Conservation (phyloP, 2,888 invertebrate genomes). For the Drosophila merina region DNA sequence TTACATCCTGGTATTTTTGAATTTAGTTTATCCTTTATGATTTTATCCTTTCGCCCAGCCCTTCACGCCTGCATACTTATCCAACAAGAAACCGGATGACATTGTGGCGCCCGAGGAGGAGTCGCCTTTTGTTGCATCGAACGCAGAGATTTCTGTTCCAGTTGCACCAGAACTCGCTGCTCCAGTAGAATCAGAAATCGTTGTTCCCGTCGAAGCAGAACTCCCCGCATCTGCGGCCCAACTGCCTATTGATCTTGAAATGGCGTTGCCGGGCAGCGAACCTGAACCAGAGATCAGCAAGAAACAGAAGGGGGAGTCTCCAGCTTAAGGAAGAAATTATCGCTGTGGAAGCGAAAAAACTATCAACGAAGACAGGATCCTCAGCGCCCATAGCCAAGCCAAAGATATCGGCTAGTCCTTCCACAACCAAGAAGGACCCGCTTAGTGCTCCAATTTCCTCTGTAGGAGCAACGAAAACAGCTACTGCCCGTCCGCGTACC, state of each 20-base stretch:
- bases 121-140: slow-evolving; percentile 17
- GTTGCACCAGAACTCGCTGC: no score
- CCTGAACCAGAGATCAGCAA: neutral
- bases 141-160: no score
- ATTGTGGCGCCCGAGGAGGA: slow-evolving; percentile 17
- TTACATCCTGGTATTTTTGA: no score
- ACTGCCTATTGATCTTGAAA: neutral
- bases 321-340: slow-evolving; percentile 44
- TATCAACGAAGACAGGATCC: slow-evolving; percentile 28
- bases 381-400: slow-evolving; percentile 34
- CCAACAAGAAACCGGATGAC: slow-evolving; percentile 11
- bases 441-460: slow-evolving; percentile 10
- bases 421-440: slow-evolving; percentile 14
- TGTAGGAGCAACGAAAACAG: slow-evolving; percentile 31
- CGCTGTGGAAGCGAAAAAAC: slow-evolving; percentile 57
- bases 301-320: slow-evolving; percentile 21
- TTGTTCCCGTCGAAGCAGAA: neutral
- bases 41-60: slow-evolving; percentile 51
- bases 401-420: slow-evolving; percentile 37
- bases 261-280: neutral
- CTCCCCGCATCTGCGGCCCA: neutral
- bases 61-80: slow-evolving; percentile 23
- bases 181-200: no score
- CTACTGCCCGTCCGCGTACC: slow-evolving; percentile 69
- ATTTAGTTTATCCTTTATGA: no score